Evolutionary conservation across 2,888 invertebrate species (phyloP), one percentile per base, ranked within the genome.

Genomic region (Nephrocerus scutellatus): DNA sequence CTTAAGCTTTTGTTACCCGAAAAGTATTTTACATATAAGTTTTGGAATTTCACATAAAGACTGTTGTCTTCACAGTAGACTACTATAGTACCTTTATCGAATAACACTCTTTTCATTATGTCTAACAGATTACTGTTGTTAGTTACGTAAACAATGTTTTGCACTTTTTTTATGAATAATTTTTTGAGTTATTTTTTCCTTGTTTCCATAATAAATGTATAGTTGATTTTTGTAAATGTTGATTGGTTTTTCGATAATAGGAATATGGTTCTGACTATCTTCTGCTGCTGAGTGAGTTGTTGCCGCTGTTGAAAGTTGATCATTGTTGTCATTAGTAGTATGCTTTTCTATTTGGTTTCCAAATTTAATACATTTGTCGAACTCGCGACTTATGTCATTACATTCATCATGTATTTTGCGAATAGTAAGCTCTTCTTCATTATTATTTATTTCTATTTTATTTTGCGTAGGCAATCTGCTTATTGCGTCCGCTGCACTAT

Each of bases 391-490:
- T n/a, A n/a, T n/a, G n/a, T n/a, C n/a, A n/a, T n/a, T n/a, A n/a
- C n/a, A n/a, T 13, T 22, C 22, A 15, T 20, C n/a, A 14, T 20
- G 12, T 26, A 13, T 12, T 16, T 20, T n/a, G n/a, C n/a, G n/a
- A n/a, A n/a, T n/a, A n/a, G n/a, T n/a, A n/a, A n/a, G n/a, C n/a
- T n/a, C n/a, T n/a, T n/a, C n/a, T n/a, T n/a, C n/a, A n/a, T n/a
- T n/a, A n/a, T n/a, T n/a, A n/a, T n/a, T n/a, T n/a, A n/a, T n/a
- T n/a, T 18, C 7, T 26, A 20, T 34, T 9, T 25, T n/a, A 13
- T 8, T 6, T 24, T 25, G 6, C 29, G n/a, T 16, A 13, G 20
- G 18, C 18, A 37, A 37, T 63, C 63, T 5, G 55, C 62, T 44
- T 13, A 46, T 15, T 9, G 36, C 31, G 6, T 43, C 44, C 3